phyloP scores from a whole-genome alignment of 1,140 invertebrate species.

The Cydia strobilella region DNA sequence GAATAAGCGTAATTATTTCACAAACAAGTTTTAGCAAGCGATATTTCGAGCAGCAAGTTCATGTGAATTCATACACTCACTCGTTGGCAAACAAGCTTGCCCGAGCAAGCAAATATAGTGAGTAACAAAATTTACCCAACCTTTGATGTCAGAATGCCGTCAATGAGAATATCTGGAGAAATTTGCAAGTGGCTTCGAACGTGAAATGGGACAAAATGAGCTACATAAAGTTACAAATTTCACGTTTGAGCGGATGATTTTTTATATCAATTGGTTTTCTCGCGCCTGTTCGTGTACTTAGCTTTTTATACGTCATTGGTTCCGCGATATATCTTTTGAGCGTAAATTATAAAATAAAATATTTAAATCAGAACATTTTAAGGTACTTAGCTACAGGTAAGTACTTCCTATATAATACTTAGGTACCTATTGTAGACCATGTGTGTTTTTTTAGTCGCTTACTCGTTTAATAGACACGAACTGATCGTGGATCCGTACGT shows the following conservation, averaged over 20 bases:
- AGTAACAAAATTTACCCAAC: slow-evolving; percentile 27
- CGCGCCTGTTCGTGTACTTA: not conserved
- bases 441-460: too few species aligned
- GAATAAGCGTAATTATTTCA: not conserved
- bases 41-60: not conserved
- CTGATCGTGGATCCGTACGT: too few species aligned
- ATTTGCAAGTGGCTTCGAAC: slow-evolving; percentile 31
- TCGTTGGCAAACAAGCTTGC: slow-evolving; percentile 16
- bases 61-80: slow-evolving; percentile 1
- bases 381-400: too few species aligned
- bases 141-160: slow-evolving; percentile 25
- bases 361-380: too few species aligned
- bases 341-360: not conserved
- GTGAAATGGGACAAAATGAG: slow-evolving; percentile 29
- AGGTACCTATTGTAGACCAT: too few species aligned
- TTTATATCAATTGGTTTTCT: slow-evolving; percentile 16
- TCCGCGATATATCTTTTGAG: not conserved
- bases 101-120: slow-evolving; percentile 16
- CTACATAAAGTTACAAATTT: slow-evolving; percentile 24
- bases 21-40: not conserved
- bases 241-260: slow-evolving; percentile 18
- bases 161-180: slow-evolving; percentile 26
- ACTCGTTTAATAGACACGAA: too few species aligned
- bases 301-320: not conserved
- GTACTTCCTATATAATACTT: too few species aligned